Evolutionary conservation across 2,888 invertebrate species (phyloP), one percentile per base, ranked within the genome.

Genomic region (Ophion ventricosus): DNA sequence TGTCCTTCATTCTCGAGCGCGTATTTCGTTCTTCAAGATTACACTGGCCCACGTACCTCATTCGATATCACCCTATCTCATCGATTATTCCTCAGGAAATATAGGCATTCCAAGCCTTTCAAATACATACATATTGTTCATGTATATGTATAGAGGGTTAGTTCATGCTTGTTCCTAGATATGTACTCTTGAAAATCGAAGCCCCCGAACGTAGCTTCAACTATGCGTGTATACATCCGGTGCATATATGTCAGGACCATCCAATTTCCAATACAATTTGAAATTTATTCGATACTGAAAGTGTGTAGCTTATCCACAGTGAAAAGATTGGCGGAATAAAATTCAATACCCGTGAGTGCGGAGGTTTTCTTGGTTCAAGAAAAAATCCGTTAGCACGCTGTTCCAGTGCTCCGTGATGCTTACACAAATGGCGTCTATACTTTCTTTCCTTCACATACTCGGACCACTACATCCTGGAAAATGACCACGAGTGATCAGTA

Each of bases 41-140:
- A 66, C 35, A 17, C 59, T 49, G 70, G 64, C 67, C 77, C 59
- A 77, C 61, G 69, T 73, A 40, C 14, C 26, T 66, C 23, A 82
- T 73, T 73, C 77, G 72, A 76, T 72, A 67, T 61, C 26, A 57
- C 59, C 40, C 63, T 26, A 20, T 61, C 63, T 69, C 82, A 64
- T 82, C 78, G 82, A 82, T 77, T 82, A 82, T 77, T 82, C 77
- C 35, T 67, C 67, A 35, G 54, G 73, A 63, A 59, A 69, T 73
- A 72, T 54, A 35, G 78, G 49, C 66, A 67, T 49, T 25, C 61
- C 56, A 23, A 56, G 10, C 25, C 23, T 56, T 14, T 7, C n/a
- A 69, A 26, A 78, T 61, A 69, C 61, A 61, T 29, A 57, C 25
- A 67, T 59, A 67, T 61, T 54, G 43, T 25, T 20, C 11, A 17